Conservation (phyloP, 2,113 vertebrate species). For the Rhegmatorhina hoffmannsi region DNA sequence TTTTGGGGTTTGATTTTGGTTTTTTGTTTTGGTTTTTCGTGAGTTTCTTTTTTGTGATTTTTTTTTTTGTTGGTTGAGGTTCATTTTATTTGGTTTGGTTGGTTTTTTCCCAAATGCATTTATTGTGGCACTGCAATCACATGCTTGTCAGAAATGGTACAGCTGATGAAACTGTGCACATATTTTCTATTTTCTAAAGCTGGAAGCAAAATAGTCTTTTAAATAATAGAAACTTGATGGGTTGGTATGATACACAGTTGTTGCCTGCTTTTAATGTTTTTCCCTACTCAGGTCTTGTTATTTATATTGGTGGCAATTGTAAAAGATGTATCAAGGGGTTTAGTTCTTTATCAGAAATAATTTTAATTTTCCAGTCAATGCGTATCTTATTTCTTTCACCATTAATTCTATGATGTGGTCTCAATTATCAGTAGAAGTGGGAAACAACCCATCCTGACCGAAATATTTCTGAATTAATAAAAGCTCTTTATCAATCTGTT, state of each 20-base stretch:
- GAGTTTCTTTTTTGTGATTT: no score
- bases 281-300: not conserved
- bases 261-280: not conserved
- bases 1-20: not conserved
- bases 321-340: slow-evolving; percentile 64
- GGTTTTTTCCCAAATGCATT: not conserved
- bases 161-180: not conserved
- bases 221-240: not conserved
- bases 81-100: not conserved
- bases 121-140: not conserved
- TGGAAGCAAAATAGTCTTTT: not conserved
- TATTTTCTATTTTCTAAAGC: not conserved
- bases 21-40: not conserved
- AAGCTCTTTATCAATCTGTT: slow-evolving; percentile 78
- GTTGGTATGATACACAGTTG: not conserved
- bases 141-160: not conserved
- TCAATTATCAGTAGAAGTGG: slow-evolving; percentile 72
- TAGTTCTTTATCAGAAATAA: slow-evolving; percentile 73
- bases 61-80: not conserved
- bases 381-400: slow-evolving; percentile 81
- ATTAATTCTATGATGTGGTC: slow-evolving; percentile 79
- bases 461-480: slow-evolving; percentile 78
- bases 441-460: slow-evolving; percentile 73
- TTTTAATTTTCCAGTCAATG: slow-evolving; percentile 80
- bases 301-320: slow-evolving; percentile 27